Evolutionary conservation across 1,140 invertebrate species (phyloP).

Genomic region (Hypsibius dujardini): DNA sequence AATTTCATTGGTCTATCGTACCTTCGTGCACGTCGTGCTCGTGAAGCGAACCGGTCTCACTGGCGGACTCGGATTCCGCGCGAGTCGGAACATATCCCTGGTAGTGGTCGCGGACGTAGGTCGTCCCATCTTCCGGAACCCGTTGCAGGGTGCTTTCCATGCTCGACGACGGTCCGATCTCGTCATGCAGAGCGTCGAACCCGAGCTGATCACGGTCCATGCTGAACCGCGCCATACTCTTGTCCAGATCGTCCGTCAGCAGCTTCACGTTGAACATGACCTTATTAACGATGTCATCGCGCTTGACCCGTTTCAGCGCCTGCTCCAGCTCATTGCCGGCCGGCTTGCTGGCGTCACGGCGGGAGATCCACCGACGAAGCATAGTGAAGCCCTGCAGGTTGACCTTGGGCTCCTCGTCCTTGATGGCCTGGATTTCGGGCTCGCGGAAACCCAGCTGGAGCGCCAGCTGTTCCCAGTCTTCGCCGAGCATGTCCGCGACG

Average conservation of each 20-base stretch:
- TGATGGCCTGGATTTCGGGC: conserved; percentile 69
- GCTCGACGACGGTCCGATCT: conserved; percentile 40
- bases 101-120: neutral
- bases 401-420: conserved; percentile 62
- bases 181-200: conserved; percentile 53
- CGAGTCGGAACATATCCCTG: neutral
- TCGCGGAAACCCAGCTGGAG: conserved; percentile 53
- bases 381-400: conserved; percentile 78
- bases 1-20: neutral
- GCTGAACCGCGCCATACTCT: neutral
- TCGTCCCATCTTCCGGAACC: neutral
- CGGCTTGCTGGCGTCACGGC: conserved; percentile 21
- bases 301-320: conserved; percentile 63
- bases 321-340: conserved; percentile 66
- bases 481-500: conserved; percentile 70
- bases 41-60: neutral
- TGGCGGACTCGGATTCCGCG: conserved; percentile 7
- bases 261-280: conserved; percentile 67
- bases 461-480: conserved; percentile 77
- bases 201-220: conserved; percentile 29
- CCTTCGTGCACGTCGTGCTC: neutral
- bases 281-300: conserved; percentile 76
- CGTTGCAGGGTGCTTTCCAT: neutral
- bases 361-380: conserved; percentile 62
- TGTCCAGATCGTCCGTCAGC: conserved; percentile 57